phyloP scores from a whole-genome alignment of 1,140 invertebrate species.

The Trichonephila inaurata region DNA sequence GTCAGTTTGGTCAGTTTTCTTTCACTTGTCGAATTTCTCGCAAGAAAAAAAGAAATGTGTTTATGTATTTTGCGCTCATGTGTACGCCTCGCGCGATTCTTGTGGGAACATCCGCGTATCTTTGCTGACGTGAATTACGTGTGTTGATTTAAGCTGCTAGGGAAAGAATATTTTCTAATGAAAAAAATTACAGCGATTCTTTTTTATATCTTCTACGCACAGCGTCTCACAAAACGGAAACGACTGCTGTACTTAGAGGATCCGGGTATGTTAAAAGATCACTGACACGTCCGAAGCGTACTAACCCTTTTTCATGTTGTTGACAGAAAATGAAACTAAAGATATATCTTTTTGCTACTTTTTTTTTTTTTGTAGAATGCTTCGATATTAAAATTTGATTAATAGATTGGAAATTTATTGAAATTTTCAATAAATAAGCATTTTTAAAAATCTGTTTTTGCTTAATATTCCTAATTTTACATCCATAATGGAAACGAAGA shows the following conservation, averaged over 20 bases:
- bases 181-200: background rate
- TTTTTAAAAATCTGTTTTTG: background rate
- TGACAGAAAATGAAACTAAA: background rate
- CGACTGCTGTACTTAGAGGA: background rate
- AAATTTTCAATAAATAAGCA: background rate
- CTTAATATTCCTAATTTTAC: background rate
- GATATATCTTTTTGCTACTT: background rate
- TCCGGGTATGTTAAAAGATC: conserved; percentile 34
- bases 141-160: background rate
- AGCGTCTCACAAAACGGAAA: background rate
- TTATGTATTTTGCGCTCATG: conserved; percentile 10
- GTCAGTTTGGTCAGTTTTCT: conserved; percentile 8
- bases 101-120: conserved; percentile 33
- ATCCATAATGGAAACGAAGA: too few species aligned
- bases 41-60: background rate
- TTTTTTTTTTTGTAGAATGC: too few species aligned
- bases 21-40: background rate
- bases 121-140: conserved; percentile 17
- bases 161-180: background rate
- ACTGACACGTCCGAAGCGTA: background rate
- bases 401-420: background rate
- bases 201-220: background rate
- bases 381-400: background rate
- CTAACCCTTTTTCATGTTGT: background rate
- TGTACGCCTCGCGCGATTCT: background rate